Percentiles rank a stretch among this genome's conserved stretches.
phyloP scores from a whole-genome alignment of 2,797 vertebrate genomes.

The Crocodylus rhombifer region DNA sequence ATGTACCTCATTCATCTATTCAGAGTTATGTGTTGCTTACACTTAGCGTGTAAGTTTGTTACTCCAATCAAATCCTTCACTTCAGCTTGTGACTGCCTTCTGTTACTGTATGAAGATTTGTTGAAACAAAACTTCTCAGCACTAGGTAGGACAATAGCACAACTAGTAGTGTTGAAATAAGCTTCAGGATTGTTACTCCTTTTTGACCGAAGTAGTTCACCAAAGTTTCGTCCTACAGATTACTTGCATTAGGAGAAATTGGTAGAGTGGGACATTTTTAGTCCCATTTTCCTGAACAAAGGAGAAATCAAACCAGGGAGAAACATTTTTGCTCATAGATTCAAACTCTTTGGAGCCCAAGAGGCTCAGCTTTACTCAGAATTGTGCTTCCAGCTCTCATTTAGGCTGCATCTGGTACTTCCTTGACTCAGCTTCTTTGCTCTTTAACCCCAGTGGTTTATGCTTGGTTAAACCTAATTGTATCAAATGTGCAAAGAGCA shows the following conservation, averaged over 20 bases:
- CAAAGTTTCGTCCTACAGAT: not conserved
- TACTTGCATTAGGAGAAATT: not conserved
- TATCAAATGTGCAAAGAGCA: no score
- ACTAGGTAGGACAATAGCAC: not conserved
- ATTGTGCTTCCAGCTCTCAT: not conserved
- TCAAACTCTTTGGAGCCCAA: not conserved
- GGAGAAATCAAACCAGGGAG: not conserved
- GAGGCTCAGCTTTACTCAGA: not conserved
- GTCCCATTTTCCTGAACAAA: not conserved
- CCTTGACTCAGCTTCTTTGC: constrained; percentile 1
- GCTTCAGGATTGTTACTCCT: not conserved
- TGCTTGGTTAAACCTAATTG: no score
- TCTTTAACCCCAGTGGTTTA: not conserved
- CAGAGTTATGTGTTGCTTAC: not conserved
- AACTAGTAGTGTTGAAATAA: not conserved
- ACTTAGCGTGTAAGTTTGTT: not conserved
- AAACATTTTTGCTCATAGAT: not conserved
- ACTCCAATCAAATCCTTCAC: not conserved
- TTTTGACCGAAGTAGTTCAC: not conserved
- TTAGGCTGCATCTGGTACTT: not conserved
- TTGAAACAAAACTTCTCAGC: not conserved
- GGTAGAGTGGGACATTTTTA: not conserved
- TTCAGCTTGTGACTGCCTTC: not conserved
- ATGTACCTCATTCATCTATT: fast-evolving
- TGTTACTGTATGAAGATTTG: not conserved